These are phyloP conservation scores for Volucella inanis DNA, from an alignment of 2,888 invertebrate genomes.

Conservation along the genomic window DNA sequence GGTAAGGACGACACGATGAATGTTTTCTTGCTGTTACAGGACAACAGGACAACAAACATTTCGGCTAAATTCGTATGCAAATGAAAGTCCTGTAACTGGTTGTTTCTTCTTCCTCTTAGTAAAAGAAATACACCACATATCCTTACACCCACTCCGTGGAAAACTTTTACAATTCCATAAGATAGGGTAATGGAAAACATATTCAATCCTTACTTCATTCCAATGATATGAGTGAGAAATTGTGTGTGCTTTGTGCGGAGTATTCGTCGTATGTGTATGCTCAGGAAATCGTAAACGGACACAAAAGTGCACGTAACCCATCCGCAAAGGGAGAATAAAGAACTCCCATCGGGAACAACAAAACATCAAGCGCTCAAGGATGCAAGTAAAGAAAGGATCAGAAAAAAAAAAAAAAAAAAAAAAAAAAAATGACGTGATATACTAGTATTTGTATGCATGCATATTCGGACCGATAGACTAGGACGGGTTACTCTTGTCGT, in stretches of 20 bases:
- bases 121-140: conserved; percentile 27
- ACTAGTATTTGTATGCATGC: conserved; percentile 7
- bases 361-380: conserved; percentile 38
- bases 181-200: conserved; percentile 70
- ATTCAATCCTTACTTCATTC: conserved; percentile 66
- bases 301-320: conserved; percentile 37
- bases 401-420: conserved; percentile 61
- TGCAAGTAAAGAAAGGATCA: conserved; percentile 47
- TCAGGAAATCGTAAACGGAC: conserved; percentile 58
- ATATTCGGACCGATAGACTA: neutral
- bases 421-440: conserved; percentile 62
- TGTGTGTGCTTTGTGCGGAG: conserved; percentile 2
- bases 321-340: conserved; percentile 4
- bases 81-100: conserved; percentile 69
- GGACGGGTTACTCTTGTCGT: conserved; percentile 21
- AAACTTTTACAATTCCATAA: conserved; percentile 64
- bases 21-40: conserved; percentile 21
- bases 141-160: conserved; percentile 38
- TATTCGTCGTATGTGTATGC: conserved; percentile 10
- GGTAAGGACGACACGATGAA: conserved; percentile 41
- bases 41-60: conserved; percentile 33
- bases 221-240: conserved; percentile 31
- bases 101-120: conserved; percentile 55
- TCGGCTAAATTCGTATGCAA: conserved; percentile 67
- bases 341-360: conserved; percentile 27